Conservation (phyloP, 2,113 vertebrate species). For the Osmerus mordax region DNA sequence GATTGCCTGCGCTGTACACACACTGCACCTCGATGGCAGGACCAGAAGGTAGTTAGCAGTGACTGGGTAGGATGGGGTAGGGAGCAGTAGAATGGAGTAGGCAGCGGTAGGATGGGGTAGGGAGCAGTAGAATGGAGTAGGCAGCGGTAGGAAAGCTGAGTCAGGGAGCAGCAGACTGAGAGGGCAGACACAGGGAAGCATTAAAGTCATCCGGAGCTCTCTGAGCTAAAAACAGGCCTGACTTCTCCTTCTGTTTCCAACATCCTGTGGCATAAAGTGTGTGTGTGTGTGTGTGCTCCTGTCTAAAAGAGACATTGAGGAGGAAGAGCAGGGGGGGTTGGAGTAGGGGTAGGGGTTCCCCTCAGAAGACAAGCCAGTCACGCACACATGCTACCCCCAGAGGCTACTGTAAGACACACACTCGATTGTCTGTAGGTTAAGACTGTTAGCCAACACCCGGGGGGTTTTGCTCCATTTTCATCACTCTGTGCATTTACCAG, state of each 20-base stretch:
- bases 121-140: not conserved
- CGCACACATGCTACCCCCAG: not conserved
- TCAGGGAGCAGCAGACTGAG: constrained; percentile 19
- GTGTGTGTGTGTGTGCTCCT: constrained; percentile 16
- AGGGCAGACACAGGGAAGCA: constrained; percentile 30
- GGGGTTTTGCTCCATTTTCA: not conserved
- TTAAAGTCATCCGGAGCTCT: constrained; percentile 20
- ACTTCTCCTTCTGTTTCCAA: constrained; percentile 11
- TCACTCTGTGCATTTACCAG: not conserved
- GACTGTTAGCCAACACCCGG: not conserved
- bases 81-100: too few relatives aligned
- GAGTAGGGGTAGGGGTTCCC: not conserved
- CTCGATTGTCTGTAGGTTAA: constrained; percentile 14
- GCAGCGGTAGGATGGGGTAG: too few relatives aligned
- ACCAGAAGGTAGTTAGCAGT: too few relatives aligned
- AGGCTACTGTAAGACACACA: constrained; percentile 11
- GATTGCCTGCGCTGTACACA: too few relatives aligned
- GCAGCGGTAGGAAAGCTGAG: constrained; percentile 31
- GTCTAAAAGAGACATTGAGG: not conserved
- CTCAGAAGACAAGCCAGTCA: not conserved
- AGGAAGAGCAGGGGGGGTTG: not conserved
- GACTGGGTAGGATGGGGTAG: too few relatives aligned
- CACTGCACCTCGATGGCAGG: too few relatives aligned
- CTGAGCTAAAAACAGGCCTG: constrained; percentile 35
- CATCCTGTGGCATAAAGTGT: constrained; percentile 26